Conservation (phyloP, 2,113 vertebrate species). For the Ptilorrhoa leucosticta region DNA sequence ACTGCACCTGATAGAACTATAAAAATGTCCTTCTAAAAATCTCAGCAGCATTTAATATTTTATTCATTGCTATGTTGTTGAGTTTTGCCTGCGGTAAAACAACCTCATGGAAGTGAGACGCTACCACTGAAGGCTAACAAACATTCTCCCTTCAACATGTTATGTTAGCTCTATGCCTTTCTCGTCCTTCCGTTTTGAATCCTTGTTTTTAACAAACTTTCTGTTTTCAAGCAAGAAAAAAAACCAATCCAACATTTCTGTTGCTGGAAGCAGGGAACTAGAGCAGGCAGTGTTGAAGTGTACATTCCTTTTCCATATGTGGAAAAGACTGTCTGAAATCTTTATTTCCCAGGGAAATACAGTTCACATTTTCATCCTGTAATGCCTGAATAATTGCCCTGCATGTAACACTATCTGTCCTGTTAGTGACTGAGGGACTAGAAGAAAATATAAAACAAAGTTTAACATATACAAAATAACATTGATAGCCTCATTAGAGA, state of each 20-base stretch:
- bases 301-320: not conserved
- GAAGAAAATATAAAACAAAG: conserved; percentile 2
- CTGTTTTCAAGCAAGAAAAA: not conserved
- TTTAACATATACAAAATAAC: not conserved
- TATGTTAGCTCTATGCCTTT: not conserved
- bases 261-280: not conserved
- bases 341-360: conserved; percentile 5
- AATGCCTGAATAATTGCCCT: not conserved
- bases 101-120: not conserved
- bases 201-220: not conserved
- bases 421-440: not conserved
- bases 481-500: not conserved
- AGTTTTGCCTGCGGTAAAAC: not conserved
- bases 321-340: not conserved
- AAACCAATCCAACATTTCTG: not conserved
- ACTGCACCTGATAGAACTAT: not conserved
- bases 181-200: not conserved
- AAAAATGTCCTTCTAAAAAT: conserved; percentile 22
- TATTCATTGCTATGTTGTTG: conserved; percentile 6
- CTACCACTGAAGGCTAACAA: not conserved
- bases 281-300: not conserved
- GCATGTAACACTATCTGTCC: not conserved
- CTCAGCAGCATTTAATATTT: not conserved
- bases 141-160: not conserved
- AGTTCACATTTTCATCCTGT: not conserved